A percentile compares a stretch with the other conserved stretches of the same genome.
These are phyloP conservation scores for Macrocentrus cingulum DNA, from an alignment of 1,140 invertebrate species.

Conservation along the genomic window DNA sequence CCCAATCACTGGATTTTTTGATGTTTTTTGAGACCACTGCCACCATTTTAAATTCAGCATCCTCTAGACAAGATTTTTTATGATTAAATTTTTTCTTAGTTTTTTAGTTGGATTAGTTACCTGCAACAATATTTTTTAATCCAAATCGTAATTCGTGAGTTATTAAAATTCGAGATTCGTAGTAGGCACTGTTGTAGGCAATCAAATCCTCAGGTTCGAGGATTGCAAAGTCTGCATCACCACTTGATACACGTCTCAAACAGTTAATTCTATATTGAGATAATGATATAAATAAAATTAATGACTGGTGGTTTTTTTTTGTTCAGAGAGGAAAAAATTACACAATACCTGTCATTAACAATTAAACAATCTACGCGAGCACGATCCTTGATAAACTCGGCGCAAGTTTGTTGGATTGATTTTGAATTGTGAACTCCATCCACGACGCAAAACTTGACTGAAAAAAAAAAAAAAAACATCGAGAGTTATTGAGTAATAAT, in stretches of 20 bases:
- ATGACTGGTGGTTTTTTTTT: too few species aligned
- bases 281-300: too few species aligned
- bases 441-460: slow-evolving; percentile 71
- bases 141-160: slow-evolving; percentile 67
- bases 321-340: too few species aligned
- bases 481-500: too few species aligned
- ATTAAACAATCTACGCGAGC: slow-evolving; percentile 66
- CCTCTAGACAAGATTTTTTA: slow-evolving; percentile 57
- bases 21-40: slow-evolving; percentile 70
- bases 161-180: slow-evolving; percentile 66
- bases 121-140: slow-evolving; percentile 48
- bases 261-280: slow-evolving; percentile 77
- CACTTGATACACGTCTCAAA: slow-evolving; percentile 70
- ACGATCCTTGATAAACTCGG: slow-evolving; percentile 53
- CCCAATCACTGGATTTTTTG: slow-evolving; percentile 63
- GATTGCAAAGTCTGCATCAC: slow-evolving; percentile 78
- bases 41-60: slow-evolving; percentile 68
- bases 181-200: slow-evolving; percentile 64
- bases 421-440: slow-evolving; percentile 63
- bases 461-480: neutral
- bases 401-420: slow-evolving; percentile 63
- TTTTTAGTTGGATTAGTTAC: slow-evolving; percentile 1
- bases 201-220: slow-evolving; percentile 81
- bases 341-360: slow-evolving; percentile 63
- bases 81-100: neutral